Evolutionary conservation across 2,888 invertebrate species (phyloP).

Genomic region (Pterostichus niger): DNA sequence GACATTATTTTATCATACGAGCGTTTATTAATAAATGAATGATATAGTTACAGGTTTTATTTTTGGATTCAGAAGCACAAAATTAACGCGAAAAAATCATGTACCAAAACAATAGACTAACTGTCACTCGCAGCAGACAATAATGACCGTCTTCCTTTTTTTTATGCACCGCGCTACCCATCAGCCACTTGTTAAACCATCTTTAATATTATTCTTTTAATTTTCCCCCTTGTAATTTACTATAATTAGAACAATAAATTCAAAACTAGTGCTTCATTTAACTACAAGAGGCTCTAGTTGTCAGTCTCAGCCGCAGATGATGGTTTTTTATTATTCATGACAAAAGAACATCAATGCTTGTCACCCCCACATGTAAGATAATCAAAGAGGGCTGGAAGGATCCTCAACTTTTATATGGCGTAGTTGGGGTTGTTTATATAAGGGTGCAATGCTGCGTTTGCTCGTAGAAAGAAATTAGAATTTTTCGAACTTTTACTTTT

Average conservation of each 20-base stretch:
- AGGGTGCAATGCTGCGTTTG: no score
- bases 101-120: no score
- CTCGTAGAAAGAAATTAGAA: no score
- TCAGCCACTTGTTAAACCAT: background rate
- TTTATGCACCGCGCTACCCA: background rate
- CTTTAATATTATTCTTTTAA: background rate
- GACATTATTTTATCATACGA: no score
- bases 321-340: constrained; percentile 38
- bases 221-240: background rate
- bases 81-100: no score
- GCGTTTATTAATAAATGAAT: no score
- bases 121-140: no score
- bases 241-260: background rate
- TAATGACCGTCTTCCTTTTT: no score
- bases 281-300: constrained; percentile 12
- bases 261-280: background rate
- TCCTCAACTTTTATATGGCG: constrained; percentile 21
- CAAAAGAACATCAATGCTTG: constrained; percentile 31
- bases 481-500: no score
- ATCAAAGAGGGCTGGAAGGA: constrained; percentile 18
- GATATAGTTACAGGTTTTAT: no score
- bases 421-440: background rate
- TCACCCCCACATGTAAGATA: constrained; percentile 15
- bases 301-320: constrained; percentile 13
- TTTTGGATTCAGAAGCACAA: no score